Evolutionary conservation across 1,140 invertebrate genomes (phyloP), one percentile per base, ranked within the genome.

Genomic region (Physella acuta): DNA sequence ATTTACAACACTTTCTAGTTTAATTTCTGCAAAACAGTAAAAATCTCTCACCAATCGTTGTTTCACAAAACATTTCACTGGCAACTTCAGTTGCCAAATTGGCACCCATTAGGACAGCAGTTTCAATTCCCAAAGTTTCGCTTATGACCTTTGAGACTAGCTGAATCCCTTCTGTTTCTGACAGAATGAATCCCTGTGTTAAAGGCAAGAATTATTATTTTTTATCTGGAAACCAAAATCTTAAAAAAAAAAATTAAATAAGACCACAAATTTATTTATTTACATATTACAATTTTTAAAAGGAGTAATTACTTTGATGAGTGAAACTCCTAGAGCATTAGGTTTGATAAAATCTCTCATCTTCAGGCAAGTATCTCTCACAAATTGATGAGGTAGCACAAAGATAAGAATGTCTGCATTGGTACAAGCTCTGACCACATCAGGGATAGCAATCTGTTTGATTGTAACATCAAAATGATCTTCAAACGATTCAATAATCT

Each of bases 371-470:
- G 95, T 89, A 66, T 89, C 90, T 51, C 89, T 87, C 39, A 99
- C 93, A 86, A 98, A 98, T 86, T 99, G 97, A 89, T 99, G 97
- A n/a, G 97, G 97, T 14, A 99, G 89, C 16, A 99, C 97, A 84
- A 99, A 99, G 67, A 99, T 92, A 4, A 99, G 87, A 75, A 99
- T 91, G 87, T 99, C 97, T 0, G 96, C 94, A 82, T 94, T 91
- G 78, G 92, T 90, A 4, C 92, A 92, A 58, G 95, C 92, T 71
- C 95, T 91, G 2, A 93, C 87, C n/a, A 98, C 88, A 85, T 98
- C 95, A 11, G 97, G 93, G 52, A 96, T 88, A 31, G 97, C 97
- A 53, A 98, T 88, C 94, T 96, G 80, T n/a, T 67, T 60, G 58
- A 68, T 0, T 68, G 28, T n/a, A 37, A 70, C 17, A 72, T 59